These are phyloP conservation scores for Premnoplex brunnescens DNA, from an alignment of 2,797 vertebrate species.

Conservation along the genomic window DNA sequence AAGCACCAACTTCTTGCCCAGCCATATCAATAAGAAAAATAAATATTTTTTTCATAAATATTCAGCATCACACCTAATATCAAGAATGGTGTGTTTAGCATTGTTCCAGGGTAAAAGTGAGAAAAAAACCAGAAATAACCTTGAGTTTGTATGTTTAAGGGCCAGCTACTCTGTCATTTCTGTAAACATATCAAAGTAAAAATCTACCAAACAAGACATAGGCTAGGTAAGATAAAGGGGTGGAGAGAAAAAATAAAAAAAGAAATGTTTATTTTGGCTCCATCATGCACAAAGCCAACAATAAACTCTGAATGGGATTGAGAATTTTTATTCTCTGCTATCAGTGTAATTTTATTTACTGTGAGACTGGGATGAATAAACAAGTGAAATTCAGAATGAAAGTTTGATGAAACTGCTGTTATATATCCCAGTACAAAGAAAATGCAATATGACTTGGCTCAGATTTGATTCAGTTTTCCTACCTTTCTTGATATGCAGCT, in stretches of 20 bases:
- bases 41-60: background rate
- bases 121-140: background rate
- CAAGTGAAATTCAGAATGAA: background rate
- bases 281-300: background rate
- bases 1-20: background rate
- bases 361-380: background rate
- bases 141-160: background rate
- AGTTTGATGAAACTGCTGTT: background rate
- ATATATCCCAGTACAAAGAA: background rate
- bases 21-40: background rate
- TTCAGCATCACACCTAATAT: background rate
- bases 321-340: background rate
- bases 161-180: background rate
- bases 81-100: background rate
- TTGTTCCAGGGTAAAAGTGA: rapidly evolving
- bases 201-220: background rate
- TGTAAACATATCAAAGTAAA: background rate
- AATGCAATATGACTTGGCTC: background rate
- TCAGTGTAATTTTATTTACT: background rate
- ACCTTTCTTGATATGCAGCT: background rate
- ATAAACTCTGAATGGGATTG: background rate
- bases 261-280: background rate
- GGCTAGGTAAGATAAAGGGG: background rate
- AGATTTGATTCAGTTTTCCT: background rate
- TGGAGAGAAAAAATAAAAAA: too few relatives aligned